These are phyloP conservation scores for Psophia crepitans DNA, from an alignment of 2,113 vertebrate species.

Conservation along the genomic window DNA sequence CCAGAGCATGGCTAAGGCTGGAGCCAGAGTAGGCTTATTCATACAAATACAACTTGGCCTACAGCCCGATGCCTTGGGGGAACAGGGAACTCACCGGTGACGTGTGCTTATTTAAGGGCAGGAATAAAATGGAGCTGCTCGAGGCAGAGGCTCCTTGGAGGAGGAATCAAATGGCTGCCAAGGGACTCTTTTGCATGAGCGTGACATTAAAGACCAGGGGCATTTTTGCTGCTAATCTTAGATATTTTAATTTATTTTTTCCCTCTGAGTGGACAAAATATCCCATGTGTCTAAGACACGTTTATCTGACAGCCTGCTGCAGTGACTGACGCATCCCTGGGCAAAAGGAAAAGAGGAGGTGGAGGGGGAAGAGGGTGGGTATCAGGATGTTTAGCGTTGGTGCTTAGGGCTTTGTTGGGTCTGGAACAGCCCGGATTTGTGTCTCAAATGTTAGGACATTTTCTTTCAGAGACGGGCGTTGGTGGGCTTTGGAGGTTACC, in stretches of 20 bases:
- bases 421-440: not conserved
- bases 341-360: too few relatives aligned
- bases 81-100: accelerated
- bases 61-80: not conserved
- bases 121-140: not conserved
- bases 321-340: accelerated
- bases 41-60: not conserved
- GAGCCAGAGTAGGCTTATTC: too few relatives aligned
- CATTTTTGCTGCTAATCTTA: not conserved
- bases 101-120: not conserved
- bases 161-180: not conserved
- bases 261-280: not conserved
- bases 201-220: not conserved
- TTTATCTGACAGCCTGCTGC: not conserved
- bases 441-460: accelerated
- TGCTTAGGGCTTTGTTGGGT: not conserved
- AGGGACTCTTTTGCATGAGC: too few relatives aligned
- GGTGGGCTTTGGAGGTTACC: not conserved
- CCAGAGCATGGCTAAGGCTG: not conserved
- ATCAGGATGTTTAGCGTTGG: not conserved
- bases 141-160: not conserved
- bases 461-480: not conserved
- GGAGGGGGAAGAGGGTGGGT: not conserved
- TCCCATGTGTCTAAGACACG: not conserved
- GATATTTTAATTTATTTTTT: too few relatives aligned